Percentiles rank a stretch among this genome's conserved stretches.
phyloP scores from a whole-genome alignment of 2,888 invertebrate species.

The Conops quadrifasciatus region DNA sequence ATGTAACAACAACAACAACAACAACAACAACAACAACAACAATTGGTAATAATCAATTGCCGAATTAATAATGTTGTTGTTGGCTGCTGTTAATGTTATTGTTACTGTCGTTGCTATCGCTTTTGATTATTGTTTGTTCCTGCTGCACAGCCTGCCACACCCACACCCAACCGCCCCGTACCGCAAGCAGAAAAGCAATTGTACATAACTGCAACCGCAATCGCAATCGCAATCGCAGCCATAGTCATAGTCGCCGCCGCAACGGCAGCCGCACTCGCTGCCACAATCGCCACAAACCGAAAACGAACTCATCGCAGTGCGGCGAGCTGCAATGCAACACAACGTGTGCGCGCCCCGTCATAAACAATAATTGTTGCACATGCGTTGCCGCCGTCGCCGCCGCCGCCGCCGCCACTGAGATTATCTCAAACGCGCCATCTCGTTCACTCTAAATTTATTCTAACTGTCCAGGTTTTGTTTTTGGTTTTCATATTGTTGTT shows the following conservation, averaged over 20 bases:
- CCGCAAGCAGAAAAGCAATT: conserved; percentile 36
- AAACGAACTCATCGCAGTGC: not conserved
- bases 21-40: conserved; percentile 16
- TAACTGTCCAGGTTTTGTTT: conserved; percentile 26
- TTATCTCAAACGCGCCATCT: conserved; percentile 25
- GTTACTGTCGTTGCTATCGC: not conserved
- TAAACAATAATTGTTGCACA: conserved; percentile 36
- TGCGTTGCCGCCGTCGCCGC: conserved; percentile 9
- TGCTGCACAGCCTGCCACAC: conserved; percentile 30
- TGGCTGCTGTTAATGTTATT: conserved; percentile 13
- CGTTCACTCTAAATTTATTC: conserved; percentile 30
- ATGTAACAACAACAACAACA: conserved; percentile 20
- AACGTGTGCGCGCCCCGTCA: not conserved
- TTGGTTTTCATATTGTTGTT: conserved; percentile 37
- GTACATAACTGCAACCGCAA: conserved; percentile 28
- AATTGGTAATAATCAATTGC: conserved; percentile 23
- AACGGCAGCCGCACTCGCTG: conserved; percentile 21
- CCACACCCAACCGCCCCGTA: conserved; percentile 41
- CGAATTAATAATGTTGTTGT: conserved; percentile 23
- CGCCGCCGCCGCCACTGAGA: too few relatives aligned
- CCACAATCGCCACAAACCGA: not conserved
- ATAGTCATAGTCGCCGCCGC: not conserved
- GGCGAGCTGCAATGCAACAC: not conserved
- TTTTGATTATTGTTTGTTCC: conserved; percentile 12
- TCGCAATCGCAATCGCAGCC: not conserved